Base-by-base conservation (phyloP, 2,888 invertebrate species). In the Acanthosepion lycidas region DNA sequence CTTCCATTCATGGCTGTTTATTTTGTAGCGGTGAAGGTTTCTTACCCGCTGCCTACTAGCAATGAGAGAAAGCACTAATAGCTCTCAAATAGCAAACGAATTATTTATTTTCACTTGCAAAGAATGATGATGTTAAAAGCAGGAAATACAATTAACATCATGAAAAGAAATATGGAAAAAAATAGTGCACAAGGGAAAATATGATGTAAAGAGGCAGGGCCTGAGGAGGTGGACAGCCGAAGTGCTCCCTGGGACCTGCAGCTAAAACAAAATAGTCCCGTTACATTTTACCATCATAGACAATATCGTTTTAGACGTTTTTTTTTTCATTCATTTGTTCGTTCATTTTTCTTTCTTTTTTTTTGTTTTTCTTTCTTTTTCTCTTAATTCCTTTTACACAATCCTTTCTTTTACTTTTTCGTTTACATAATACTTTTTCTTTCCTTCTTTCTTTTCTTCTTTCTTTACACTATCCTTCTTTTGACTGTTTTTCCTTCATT, bases 61-160 rank as follows among this genome's bases (percentile, higher is more conserved):
- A 28, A 78, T n/a, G 78, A 18, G n/a, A n/a, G 78, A 78, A 78
- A 12, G 28, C 78, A 78, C 78, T 78, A 78, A 78, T 78, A 78
- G 78, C 78, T 78, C 78, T n/a, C 78, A 78, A 78, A 78, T 78
- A 78, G 28, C 28, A 78, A 78, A 78, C 78, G 28, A 78, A 78
- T 78, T 78, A 78, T 78, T 78, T 78, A 78, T 78, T 78, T 78
- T 78, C 78, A 78, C 78, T 78, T n/a, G 78, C 9, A 78, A 78
- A 78, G 78, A 78, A 78, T 78, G 78, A 78, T n/a, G n/a, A 78
- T n/a, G 78, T 78, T 78, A 78, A 78, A 78, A 78, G 78, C 78
- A 78, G 78, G 78, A 78, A 78, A 78, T 78, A 78, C 78, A 78
- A 78, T 78, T 78, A 78, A 78, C 78, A 78, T 78, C 78, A 78